Conservation (phyloP, 2,113 vertebrate species). For the Lontra canadensis region DNA sequence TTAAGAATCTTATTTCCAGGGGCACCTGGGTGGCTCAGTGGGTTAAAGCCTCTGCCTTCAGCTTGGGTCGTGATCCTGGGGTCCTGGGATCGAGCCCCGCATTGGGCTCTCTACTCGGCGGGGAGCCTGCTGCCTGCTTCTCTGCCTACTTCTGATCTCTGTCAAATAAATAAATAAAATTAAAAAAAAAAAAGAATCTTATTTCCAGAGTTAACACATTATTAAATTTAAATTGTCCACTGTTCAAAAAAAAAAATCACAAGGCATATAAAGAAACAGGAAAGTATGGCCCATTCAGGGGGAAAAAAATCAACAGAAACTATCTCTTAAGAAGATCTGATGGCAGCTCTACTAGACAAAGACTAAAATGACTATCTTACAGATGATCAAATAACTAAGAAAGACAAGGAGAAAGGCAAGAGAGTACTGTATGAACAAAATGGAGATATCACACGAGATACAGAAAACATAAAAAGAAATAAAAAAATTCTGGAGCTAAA, state of each 20-base stretch:
- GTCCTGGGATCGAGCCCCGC: too few species aligned
- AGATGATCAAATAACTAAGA: not conserved
- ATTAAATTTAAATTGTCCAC: not conserved
- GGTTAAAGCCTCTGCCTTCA: too few species aligned
- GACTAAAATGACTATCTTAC: not conserved
- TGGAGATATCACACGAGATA: not conserved
- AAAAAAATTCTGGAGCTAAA: not conserved
- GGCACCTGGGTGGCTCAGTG: too few species aligned
- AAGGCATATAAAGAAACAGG: not conserved
- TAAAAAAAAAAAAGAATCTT: not conserved
- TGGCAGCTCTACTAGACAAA: not conserved
- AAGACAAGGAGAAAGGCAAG: not conserved
- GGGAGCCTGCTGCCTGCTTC: too few species aligned
- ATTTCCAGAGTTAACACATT: not conserved
- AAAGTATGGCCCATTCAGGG: not conserved
- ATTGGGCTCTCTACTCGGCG: too few species aligned
- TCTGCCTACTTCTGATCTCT: too few species aligned
- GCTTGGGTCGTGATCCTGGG: too few species aligned
- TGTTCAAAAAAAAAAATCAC: not conserved
- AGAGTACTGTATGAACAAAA: not conserved
- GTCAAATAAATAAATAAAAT: too few species aligned
- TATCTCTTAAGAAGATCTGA: not conserved
- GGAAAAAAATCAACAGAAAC: not conserved
- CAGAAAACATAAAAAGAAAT: not conserved
- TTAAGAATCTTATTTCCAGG: not conserved